Conservation (phyloP, 2,888 invertebrate genomes). For the Epirrhoe alternata region DNA sequence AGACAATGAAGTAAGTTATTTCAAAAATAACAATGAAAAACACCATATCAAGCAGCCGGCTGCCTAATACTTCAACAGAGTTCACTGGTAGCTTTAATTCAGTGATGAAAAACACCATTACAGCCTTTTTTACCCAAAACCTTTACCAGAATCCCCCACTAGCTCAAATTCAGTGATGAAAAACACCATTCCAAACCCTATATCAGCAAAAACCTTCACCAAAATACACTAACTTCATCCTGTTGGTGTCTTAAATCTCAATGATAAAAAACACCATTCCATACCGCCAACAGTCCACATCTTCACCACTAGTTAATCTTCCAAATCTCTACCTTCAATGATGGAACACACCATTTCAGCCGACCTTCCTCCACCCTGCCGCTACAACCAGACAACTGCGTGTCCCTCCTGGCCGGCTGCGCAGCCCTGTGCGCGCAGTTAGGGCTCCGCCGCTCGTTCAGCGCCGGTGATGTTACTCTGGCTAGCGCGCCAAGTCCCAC, state of each 20-base stretch:
- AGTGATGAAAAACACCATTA: background rate
- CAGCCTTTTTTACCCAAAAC: too few relatives aligned
- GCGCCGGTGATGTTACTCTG: slow-evolving; percentile 89
- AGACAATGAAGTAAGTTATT: slow-evolving; percentile 61
- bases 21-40: background rate
- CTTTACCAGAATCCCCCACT: background rate
- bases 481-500: slow-evolving; percentile 21
- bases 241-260: too few relatives aligned
- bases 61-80: too few relatives aligned
- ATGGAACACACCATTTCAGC: slow-evolving; percentile 32
- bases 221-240: too few relatives aligned
- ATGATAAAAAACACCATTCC: too few relatives aligned
- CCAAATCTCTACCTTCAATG: background rate
- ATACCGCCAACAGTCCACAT: too few relatives aligned
- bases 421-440: slow-evolving; percentile 91
- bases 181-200: slow-evolving; percentile 32
- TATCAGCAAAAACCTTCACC: too few relatives aligned
- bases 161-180: background rate
- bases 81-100: background rate
- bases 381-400: slow-evolving; percentile 86
- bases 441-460: slow-evolving; percentile 93
- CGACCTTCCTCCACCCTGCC: slow-evolving; percentile 56
- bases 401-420: slow-evolving; percentile 91
- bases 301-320: background rate
- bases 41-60: too few relatives aligned